phyloP scores from a whole-genome alignment of 1,140 invertebrate genomes.

The Choristoneura fumiferana region DNA sequence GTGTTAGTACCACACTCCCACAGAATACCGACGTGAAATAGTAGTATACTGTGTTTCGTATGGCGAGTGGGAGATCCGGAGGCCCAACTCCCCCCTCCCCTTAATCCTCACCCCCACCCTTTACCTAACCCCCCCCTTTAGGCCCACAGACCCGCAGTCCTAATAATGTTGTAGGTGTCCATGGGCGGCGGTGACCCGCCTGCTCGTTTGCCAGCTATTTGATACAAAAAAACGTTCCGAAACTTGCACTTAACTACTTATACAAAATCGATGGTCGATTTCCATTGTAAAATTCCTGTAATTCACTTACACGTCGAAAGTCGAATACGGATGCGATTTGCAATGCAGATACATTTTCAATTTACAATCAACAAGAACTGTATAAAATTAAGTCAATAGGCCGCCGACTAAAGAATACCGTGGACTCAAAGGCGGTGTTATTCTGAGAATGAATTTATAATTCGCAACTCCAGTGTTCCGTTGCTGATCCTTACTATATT shows the following conservation, averaged over 20 bases:
- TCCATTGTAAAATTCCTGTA: not conserved
- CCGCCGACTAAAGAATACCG: not conserved
- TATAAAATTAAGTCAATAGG: slow-evolving; percentile 10
- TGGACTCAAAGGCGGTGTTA: not conserved
- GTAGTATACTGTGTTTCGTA: too few species aligned
- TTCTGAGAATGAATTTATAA: not conserved
- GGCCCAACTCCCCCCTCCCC: too few species aligned
- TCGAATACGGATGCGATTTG: slow-evolving; percentile 4
- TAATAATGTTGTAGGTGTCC: too few species aligned
- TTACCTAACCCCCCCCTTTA: too few species aligned
- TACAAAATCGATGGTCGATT: not conserved
- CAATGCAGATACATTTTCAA: slow-evolving; percentile 9
- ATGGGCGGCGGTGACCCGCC: too few species aligned
- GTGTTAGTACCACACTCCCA: too few species aligned
- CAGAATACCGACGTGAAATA: too few species aligned
- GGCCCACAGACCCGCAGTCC: too few species aligned
- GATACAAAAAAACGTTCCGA: not conserved
- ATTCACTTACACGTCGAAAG: not conserved
- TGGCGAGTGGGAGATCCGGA: too few species aligned
- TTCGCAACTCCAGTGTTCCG: not conserved
- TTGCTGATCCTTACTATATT: too few species aligned
- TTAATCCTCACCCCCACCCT: too few species aligned
- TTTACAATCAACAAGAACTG: slow-evolving; percentile 10
- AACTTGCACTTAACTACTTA: not conserved
- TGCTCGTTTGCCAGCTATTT: too few species aligned